A percentile compares a stretch with the other conserved stretches of the same genome.
These are phyloP conservation scores for Osmoderma eremita DNA, from an alignment of 2,888 invertebrate genomes.

Conservation along the genomic window DNA sequence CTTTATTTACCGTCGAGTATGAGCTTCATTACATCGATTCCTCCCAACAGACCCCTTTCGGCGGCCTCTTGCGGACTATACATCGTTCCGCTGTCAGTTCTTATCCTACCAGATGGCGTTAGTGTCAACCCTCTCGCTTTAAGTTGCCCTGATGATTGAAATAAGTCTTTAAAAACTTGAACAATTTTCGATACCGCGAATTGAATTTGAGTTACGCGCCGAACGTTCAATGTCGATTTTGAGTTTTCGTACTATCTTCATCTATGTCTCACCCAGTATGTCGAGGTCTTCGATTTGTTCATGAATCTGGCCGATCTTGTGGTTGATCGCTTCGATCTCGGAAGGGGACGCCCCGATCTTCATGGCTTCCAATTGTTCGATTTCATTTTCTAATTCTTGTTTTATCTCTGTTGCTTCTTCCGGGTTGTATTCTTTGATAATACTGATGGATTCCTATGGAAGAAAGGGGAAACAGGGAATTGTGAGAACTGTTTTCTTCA, in stretches of 20 bases:
- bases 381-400: conserved; percentile 37
- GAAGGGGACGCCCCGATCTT: conserved; percentile 50
- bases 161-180: neutral
- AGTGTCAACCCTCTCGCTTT: conserved; percentile 53
- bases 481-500: neutral
- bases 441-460: conserved; percentile 15
- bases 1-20: conserved; percentile 36
- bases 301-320: conserved; percentile 48
- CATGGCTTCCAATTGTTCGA: conserved; percentile 52
- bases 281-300: conserved; percentile 47
- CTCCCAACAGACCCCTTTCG: conserved; percentile 55
- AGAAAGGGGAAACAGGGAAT: neutral
- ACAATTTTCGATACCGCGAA: too few relatives aligned
- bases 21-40: conserved; percentile 41
- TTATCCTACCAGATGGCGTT: conserved; percentile 55
- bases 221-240: too few relatives aligned
- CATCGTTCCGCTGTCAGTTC: conserved; percentile 55
- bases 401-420: conserved; percentile 19
- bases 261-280: conserved; percentile 25
- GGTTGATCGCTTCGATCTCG: conserved; percentile 49
- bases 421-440: neutral
- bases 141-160: conserved; percentile 26
- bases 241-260: too few relatives aligned
- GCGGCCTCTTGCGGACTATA: conserved; percentile 57
- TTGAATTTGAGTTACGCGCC: too few relatives aligned